Evolutionary conservation across 2,888 invertebrate genomes (phyloP).

Genomic region (Amblyjoppa proteus): DNA sequence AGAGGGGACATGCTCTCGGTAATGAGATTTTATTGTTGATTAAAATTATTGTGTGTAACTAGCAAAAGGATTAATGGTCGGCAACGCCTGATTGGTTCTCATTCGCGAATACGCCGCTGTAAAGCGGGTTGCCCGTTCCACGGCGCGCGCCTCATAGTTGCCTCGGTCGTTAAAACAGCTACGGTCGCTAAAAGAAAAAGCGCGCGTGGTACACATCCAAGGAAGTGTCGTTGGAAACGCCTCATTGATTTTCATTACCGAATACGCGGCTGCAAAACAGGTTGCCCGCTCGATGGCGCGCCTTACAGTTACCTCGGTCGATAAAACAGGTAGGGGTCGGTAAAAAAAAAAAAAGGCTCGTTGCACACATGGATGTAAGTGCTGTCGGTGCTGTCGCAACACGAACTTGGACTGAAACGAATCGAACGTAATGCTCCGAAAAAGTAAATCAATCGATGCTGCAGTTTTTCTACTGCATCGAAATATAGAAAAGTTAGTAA

Average conservation of each 20-base stretch:
- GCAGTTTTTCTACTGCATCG: background rate
- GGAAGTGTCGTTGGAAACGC: background rate
- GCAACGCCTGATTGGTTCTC: background rate
- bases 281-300: constrained; percentile 6
- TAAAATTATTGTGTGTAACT: background rate
- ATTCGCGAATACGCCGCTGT: background rate
- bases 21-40: constrained; percentile 71
- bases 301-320: background rate
- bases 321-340: background rate
- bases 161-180: constrained; percentile 23
- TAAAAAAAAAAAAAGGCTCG: background rate
- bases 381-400: background rate
- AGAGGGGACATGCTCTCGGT: constrained; percentile 92
- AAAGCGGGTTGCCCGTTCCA: background rate
- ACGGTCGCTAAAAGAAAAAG: background rate
- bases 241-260: background rate
- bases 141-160: background rate
- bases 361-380: background rate
- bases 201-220: background rate
- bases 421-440: background rate
- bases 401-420: background rate
- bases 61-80: background rate
- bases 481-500: background rate
- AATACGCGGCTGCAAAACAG: background rate
- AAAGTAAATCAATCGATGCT: background rate